Conservation (phyloP, 1,140 invertebrate genomes). For the Heliconius hewitsoni region DNA sequence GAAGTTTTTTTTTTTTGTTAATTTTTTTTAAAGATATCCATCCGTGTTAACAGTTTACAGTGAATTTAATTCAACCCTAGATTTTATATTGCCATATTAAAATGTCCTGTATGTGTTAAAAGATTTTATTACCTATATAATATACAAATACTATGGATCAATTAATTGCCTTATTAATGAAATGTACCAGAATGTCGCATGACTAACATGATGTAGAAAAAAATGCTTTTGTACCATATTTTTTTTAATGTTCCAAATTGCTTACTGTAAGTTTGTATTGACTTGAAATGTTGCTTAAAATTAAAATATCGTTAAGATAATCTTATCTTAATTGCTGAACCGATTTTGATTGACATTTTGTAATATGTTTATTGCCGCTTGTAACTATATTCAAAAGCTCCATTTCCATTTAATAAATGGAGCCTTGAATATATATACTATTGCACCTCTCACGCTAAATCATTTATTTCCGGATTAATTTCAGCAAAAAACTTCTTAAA, state of each 20-base stretch:
- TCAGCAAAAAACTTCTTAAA: background rate
- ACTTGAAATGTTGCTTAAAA: background rate
- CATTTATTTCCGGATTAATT: background rate
- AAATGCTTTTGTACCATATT: slow-evolving; percentile 15
- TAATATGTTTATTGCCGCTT: slow-evolving; percentile 8
- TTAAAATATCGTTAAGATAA: slow-evolving; percentile 11
- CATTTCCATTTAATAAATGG: slow-evolving; percentile 1
- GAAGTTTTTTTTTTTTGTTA: background rate
- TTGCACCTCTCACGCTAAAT: slow-evolving; percentile 21
- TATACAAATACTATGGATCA: background rate
- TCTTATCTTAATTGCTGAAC: slow-evolving; percentile 26
- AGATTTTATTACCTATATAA: background rate
- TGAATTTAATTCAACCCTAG: background rate
- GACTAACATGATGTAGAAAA: slow-evolving; percentile 22
- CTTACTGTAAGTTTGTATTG: slow-evolving; percentile 18
- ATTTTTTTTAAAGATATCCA: background rate
- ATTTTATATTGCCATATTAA: slow-evolving; percentile 1
- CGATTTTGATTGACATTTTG: background rate
- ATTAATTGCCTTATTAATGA: background rate
- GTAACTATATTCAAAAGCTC: background rate
- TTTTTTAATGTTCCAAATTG: slow-evolving; percentile 18
- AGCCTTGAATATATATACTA: slow-evolving; percentile 23
- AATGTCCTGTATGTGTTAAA: background rate
- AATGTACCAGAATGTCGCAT: slow-evolving; percentile 33
- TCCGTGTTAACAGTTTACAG: background rate